Evolutionary conservation across 1,140 invertebrate genomes (phyloP), one percentile per base, ranked within the genome.

Genomic region (Drosophila takahashii): DNA sequence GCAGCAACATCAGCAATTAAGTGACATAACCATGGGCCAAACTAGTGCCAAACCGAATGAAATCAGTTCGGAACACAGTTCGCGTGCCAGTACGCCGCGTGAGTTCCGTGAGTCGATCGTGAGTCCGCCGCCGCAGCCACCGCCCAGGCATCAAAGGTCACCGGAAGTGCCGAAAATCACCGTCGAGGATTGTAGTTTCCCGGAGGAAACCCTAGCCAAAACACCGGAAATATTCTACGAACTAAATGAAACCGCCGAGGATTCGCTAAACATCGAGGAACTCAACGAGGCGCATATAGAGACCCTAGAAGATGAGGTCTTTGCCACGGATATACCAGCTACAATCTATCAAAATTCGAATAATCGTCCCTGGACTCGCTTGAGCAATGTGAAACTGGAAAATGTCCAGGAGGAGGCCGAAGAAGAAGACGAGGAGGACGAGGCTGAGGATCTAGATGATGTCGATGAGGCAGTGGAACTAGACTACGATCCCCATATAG

Each of bases 21-120:
- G 81, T 86, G 76, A 80, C 54, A 72, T 76, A 78, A 78, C 37
- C 52, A 92, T 92, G 90, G 90, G 90, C 53, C 90, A 92, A 60
- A 86, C 81, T 3, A 87, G 80, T 50, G 75, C 78, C 62, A 92
- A 92, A 59, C 72, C 81, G 53, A 77, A 77, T 27, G 84, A 90
- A 54, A 59, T 44, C 54, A 26, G 65, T 51, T 79, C 84, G 29
- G 61, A 61, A 15, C 54, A 66, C 37, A 75, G 73, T 66, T 78
- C 86, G 34, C 79, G 84, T 6, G 66, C 83, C 57, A 87, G 79
- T 56, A 85, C 77, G 41, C 66, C 86, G 41, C 78, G 84, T 73
- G 90, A 86, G 48, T 91, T 90, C 52, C 90, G 90, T 73, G 90
- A 91, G 48, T 90, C 86, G 39, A 8, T 75, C n/a, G 53, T 89